Evolutionary conservation across 2,888 invertebrate species (phyloP), one percentile per base, ranked within the genome.

Genomic region (Pasiphila rectangulata): DNA sequence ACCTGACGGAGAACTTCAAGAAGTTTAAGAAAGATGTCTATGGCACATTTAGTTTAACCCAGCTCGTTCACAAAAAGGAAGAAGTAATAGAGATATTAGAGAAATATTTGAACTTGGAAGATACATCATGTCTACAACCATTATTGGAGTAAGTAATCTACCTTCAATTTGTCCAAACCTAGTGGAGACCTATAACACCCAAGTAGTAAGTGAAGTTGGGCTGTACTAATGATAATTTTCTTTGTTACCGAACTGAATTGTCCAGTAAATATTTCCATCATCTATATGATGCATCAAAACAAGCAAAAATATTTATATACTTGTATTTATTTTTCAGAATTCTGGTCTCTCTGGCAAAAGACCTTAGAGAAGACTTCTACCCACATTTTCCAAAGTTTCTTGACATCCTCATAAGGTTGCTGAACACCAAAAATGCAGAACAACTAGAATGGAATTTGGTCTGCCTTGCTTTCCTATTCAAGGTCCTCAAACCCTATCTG

Each of bases 311-410:
- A 9, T 17, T 20, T 20, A 3, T 20, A 20, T 20, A 13, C 12
- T 32, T n/a, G 10, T 51, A 29, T 19, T 39, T 49, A 59, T 4
- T 29, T 40, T 88, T 50, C 72, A 96, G 96, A 70, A 90, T 98
- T 51, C 85, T 96, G 1, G 94, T 96, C 17, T 95, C 97, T 5
- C 74, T 97, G 39, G 95, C 96, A 3, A 93, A 94, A 73, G 98
- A 98, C 79, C 85, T 98, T 12, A 93, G 95, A 56, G 92, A 93
- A 65, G 97, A 98, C 48, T 98, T 98, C 74, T 96, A 97, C 73
- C 90, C 91, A n/a, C 92, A 95, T 64, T 98, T 97, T 68, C 91
- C 93, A 35, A 90, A 90, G 21, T 93, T 97, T 64, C 87, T 98
- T 7, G 90, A 92, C 47, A 88, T 93, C 12, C 87, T 98, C 9